A percentile compares a stretch with the other conserved stretches of the same genome.
These are phyloP conservation scores for Aeoliscus strigatus DNA, from an alignment of 2,797 vertebrate genomes.

Conservation along the genomic window DNA sequence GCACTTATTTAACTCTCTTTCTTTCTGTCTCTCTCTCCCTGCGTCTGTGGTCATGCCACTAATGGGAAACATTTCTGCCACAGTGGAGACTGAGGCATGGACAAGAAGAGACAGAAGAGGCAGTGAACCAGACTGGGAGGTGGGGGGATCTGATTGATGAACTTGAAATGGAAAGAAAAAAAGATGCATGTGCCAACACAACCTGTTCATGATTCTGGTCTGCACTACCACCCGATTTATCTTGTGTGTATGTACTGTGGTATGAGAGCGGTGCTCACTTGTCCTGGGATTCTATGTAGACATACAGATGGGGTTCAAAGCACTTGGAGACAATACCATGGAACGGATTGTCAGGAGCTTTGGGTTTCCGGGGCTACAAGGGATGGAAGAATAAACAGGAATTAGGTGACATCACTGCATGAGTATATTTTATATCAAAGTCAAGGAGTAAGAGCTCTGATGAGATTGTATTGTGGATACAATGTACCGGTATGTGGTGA, in stretches of 20 bases:
- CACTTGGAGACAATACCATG: constrained; percentile 98
- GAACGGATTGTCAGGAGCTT: constrained; percentile 93
- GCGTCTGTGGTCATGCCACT: constrained; percentile 74
- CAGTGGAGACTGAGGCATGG: constrained; percentile 55
- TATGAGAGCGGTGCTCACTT: constrained; percentile 78
- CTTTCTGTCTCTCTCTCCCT: constrained; percentile 37
- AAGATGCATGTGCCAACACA: constrained; percentile 36
- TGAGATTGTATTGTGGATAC: too few species aligned
- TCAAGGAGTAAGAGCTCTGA: background rate
- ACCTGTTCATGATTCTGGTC: constrained; percentile 42
- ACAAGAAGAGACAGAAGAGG: constrained; percentile 56
- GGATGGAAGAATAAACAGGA: constrained; percentile 14
- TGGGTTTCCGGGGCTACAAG: constrained; percentile 89
- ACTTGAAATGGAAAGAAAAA: constrained; percentile 58
- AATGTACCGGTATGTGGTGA: too few species aligned
- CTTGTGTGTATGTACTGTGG: constrained; percentile 13
- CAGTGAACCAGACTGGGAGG: constrained; percentile 40
- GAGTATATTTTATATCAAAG: constrained; percentile 1
- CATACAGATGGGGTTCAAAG: constrained; percentile 97
- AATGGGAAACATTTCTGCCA: constrained; percentile 80
- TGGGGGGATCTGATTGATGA: constrained; percentile 48
- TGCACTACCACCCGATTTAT: constrained; percentile 13
- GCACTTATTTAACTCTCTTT: constrained; percentile 62
- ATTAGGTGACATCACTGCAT: constrained; percentile 1
- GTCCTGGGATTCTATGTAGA: constrained; percentile 98